Percentiles rank a stretch among this genome's conserved stretches.
Evolutionary conservation across 2,797 vertebrate species (phyloP).

Genomic region (Hippoglossus hippoglossus): DNA sequence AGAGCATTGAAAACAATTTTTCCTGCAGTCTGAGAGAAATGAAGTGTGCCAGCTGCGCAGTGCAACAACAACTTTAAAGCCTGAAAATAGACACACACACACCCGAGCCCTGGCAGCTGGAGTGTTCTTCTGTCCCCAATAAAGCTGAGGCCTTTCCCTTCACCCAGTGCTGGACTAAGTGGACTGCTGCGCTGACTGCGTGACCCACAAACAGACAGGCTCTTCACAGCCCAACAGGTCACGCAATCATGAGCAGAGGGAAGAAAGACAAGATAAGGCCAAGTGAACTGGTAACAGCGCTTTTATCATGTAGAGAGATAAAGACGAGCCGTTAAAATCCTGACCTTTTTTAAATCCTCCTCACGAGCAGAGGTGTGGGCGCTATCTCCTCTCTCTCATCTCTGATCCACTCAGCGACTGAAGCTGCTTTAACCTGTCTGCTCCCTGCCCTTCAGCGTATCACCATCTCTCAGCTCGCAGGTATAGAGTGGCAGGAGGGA

Average conservation of each 20-base stretch:
- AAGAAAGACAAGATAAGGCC: slow-evolving; percentile 33
- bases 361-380: slow-evolving; percentile 23
- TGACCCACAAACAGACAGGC: slow-evolving; percentile 57
- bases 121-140: slow-evolving; percentile 56
- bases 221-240: slow-evolving; percentile 39
- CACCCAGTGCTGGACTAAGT: slow-evolving; percentile 43
- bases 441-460: slow-evolving; percentile 43
- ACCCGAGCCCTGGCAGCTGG: slow-evolving; percentile 43
- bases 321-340: slow-evolving; percentile 22
- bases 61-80: slow-evolving; percentile 46
- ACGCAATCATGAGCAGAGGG: slow-evolving; percentile 28
- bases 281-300: slow-evolving; percentile 9
- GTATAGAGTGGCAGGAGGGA: slow-evolving; percentile 31
- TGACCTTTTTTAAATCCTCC: slow-evolving; percentile 31
- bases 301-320: slow-evolving; percentile 32
- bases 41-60: slow-evolving; percentile 65
- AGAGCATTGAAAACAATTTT: slow-evolving; percentile 72
- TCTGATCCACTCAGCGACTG: slow-evolving; percentile 43
- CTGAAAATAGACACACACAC: slow-evolving; percentile 60
- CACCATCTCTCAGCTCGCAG: slow-evolving; percentile 27
- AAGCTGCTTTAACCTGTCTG: slow-evolving; percentile 60
- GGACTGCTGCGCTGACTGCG: slow-evolving; percentile 46
- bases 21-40: slow-evolving; percentile 66
- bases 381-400: slow-evolving; percentile 19
- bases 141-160: slow-evolving; percentile 61